Conservation (phyloP, 2,888 invertebrate genomes). For the Tetrapedia diversipes region DNA sequence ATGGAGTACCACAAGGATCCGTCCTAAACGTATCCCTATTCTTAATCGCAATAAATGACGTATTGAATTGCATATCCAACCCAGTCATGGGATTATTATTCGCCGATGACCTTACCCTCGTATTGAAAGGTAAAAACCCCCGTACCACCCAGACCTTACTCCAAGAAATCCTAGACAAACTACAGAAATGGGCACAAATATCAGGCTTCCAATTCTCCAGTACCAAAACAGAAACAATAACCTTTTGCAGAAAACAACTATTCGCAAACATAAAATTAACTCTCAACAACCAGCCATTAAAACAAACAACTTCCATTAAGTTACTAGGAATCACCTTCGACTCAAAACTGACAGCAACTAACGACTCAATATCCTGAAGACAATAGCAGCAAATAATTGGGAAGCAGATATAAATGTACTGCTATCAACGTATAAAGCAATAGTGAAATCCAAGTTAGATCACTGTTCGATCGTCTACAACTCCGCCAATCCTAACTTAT, state of each 20-base stretch:
- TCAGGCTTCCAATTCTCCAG: slow-evolving; percentile 23
- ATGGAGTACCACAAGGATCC: too few relatives aligned
- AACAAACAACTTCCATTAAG: slow-evolving; percentile 1
- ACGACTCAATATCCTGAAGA: too few relatives aligned
- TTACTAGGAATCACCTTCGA: too few relatives aligned
- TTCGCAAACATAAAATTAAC: background rate
- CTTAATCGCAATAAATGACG: slow-evolving; percentile 23
- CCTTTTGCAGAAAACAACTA: background rate
- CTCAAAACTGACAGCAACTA: too few relatives aligned
- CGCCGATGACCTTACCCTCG: slow-evolving; percentile 13
- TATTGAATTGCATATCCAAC: too few relatives aligned
- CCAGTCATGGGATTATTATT: slow-evolving; percentile 11
- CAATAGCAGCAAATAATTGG: too few relatives aligned
- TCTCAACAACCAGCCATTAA: background rate
- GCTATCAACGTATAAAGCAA: too few relatives aligned
- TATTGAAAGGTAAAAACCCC: slow-evolving; percentile 11
- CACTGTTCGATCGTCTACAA: too few relatives aligned
- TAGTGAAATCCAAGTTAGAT: too few relatives aligned
- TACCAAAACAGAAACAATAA: slow-evolving; percentile 5
- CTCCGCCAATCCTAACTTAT: too few relatives aligned
- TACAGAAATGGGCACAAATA: background rate
- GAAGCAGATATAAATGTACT: too few relatives aligned
- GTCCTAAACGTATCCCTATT: too few relatives aligned
- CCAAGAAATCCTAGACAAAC: slow-evolving; percentile 4
- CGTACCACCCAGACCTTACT: background rate